Conservation (phyloP, 2,113 vertebrate species). For the Sardina pilchardus region DNA sequence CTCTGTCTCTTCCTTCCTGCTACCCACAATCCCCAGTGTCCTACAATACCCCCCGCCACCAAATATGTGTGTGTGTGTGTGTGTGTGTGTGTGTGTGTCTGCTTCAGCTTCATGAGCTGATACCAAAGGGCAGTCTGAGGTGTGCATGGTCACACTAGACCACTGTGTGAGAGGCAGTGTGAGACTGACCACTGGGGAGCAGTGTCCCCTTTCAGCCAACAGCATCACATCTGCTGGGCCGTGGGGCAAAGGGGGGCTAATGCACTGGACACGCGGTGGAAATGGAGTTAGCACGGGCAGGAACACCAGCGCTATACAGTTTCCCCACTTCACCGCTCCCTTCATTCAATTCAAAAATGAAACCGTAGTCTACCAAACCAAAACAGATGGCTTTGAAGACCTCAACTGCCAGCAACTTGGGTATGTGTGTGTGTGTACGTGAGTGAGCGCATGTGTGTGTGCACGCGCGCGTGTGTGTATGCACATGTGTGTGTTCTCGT, state of each 20-base stretch:
- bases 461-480: background rate
- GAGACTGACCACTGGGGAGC: background rate
- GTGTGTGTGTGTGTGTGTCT: background rate
- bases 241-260: background rate
- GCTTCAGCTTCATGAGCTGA: background rate
- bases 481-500: background rate
- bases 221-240: background rate
- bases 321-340: background rate
- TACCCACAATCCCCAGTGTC: background rate
- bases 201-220: background rate
- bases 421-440: background rate
- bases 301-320: background rate
- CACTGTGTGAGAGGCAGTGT: background rate
- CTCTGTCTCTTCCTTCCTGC: background rate
- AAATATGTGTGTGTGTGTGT: background rate
- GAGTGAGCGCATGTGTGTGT: background rate
- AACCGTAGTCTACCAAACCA: background rate
- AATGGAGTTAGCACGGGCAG: background rate
- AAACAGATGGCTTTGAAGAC: conserved; percentile 9
- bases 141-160: background rate
- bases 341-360: background rate
- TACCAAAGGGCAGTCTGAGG: background rate
- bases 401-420: background rate
- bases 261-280: background rate
- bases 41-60: background rate